Evolutionary conservation across 2,888 invertebrate genomes (phyloP), one percentile per base, ranked within the genome.

Genomic region (Mechanitis mazaeus): DNA sequence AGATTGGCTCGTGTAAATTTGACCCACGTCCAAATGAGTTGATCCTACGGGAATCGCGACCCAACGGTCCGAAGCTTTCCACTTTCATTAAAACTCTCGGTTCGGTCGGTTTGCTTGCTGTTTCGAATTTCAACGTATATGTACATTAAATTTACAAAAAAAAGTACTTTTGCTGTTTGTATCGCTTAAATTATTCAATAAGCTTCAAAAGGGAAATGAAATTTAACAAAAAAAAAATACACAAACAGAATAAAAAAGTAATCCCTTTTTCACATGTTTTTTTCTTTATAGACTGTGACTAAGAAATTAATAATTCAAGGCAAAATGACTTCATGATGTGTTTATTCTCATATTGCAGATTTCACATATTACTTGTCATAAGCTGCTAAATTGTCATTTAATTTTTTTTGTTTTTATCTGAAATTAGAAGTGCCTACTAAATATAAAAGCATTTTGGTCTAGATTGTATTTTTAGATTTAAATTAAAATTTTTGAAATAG

Each of bases 1-100:
- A 85, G 80, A 85, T 84, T 85, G 84, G 79, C 75, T 75, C 76
- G 81, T 81, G 85, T 84, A 85, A 85, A 87, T 68, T 67, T 67
- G 75, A 79, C 77, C 79, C 75, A 76, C 79, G 83, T 79, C 82
- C 80, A 81, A 85, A 85, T 84, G 79, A 81, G 83, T 77, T 76
- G 78, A 77, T 80, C 81, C 80, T 76, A 70, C 65, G 80, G 78
- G 80, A 78, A 75, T 66, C 71, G 71, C 68, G 71, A 68, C 60
- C 61, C 61, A 64, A 63, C 63, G 59, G 63, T 60, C 64, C 63
- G 70, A 64, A 72, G 72, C 74, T 76, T 75, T 75, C 71, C 72
- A 70, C 77, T 78, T 79, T 83, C 78, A 82, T 83, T 84, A 79
- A 79, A 64, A 64, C 64, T 61, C 63, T 64, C 61, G 64, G 65